Percentiles rank a stretch among this genome's conserved stretches.
Evolutionary conservation across 2,113 vertebrate species (phyloP).

Genomic region (Petromus typicus): DNA sequence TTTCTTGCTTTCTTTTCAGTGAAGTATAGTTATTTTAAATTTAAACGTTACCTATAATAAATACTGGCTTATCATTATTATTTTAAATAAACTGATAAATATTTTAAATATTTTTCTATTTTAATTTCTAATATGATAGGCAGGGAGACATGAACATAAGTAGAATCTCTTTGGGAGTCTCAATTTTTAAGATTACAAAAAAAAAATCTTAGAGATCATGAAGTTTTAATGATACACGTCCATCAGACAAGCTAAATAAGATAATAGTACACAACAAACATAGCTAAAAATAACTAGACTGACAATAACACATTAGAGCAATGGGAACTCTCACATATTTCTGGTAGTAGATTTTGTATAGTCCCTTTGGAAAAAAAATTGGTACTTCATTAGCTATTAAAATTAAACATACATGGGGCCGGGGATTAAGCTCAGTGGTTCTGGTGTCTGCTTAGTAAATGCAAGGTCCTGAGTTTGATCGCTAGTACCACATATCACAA

Average conservation of each 20-base stretch:
- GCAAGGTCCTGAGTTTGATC: no score
- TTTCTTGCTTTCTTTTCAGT: neutral
- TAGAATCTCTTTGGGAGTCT: neutral
- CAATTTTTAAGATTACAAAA: slow-evolving; percentile 39
- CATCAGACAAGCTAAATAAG: neutral
- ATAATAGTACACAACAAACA: neutral
- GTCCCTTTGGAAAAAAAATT: slow-evolving; percentile 11
- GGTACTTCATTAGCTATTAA: slow-evolving; percentile 42
- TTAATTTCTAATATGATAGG: slow-evolving; percentile 25
- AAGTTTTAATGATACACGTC: neutral
- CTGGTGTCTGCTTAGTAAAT: no score
- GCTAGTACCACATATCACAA: no score
- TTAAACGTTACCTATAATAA: neutral
- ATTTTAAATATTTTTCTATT: neutral
- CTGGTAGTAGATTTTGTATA: slow-evolving; percentile 9
- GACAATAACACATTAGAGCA: neutral
- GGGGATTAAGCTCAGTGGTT: no score
- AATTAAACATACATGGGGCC: neutral
- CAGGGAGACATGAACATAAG: neutral
- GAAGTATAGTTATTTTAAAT: neutral
- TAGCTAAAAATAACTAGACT: slow-evolving; percentile 52
- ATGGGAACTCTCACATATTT: neutral
- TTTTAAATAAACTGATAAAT: slow-evolving; percentile 53
- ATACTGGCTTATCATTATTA: neutral
- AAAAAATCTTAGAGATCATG: neutral